Base-by-base conservation (phyloP, 1,140 invertebrate species). In the Macrosteles quadrilineatus region DNA sequence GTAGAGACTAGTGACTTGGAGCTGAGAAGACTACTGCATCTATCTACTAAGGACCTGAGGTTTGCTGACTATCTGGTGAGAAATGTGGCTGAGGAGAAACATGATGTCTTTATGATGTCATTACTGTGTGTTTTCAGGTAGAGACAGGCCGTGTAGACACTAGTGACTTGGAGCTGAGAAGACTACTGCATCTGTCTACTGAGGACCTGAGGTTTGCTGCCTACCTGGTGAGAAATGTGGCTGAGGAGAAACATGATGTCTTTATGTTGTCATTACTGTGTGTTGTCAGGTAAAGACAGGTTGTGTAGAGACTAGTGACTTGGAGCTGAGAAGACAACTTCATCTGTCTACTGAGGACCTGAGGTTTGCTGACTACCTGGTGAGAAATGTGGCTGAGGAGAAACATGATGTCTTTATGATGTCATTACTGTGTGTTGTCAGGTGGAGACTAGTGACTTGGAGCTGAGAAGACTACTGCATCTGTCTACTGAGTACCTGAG, bases 131-230 rank as follows among this genome's bases (percentile, higher is more conserved):
- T n/a, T n/a, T 89, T 55, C 89, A 91, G 77, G 90, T 99, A 77
- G 96, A 98, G 78, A 92, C 90, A 75, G 89, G 89, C 57, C 89
- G 91, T 77, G 90, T 99, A 77, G 96, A 98, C 94, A 98, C 95
- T 21, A 86, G 89, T 68, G 94, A 98, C 83, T 81, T 89, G 55
- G 90, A 95, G 66, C 80, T 99, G 29, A 87, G 92, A 73, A 87
- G 91, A 59, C 88, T 92, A 75, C 79, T 99, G 4, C 87, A 92
- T 76, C 84, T 98, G 12, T 95, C 94, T 19, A 98, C 96, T 0
- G 96, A 98, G 77, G 98, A 99, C 81, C 83, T 99, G 12, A 85
- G 97, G 77, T 99, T 29, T 83, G 95, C 94, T 47, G 96, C 98
- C 80, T 94, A 93, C 78, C 83, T 99, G 30, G 89, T 98, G 3